Percentiles rank a stretch among this genome's conserved stretches.
Conservation (phyloP, 1,140 invertebrate species). For the Glossosoma conforme region DNA sequence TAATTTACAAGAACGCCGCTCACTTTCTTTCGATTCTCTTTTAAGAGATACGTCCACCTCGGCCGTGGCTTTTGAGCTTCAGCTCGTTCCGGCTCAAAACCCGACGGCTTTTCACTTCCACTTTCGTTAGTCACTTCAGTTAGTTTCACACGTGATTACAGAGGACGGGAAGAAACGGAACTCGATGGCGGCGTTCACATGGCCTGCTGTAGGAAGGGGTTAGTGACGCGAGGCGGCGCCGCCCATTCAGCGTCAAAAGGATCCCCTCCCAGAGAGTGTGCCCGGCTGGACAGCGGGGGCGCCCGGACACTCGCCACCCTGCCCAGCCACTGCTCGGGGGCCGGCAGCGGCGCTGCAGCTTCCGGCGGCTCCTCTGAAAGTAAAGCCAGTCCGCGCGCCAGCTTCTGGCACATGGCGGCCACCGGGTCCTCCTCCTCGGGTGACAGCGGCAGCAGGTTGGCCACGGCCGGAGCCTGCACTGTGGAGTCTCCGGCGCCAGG, state of each 20-base stretch:
- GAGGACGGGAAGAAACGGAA: not conserved
- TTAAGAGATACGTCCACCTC: not conserved
- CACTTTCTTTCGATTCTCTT: not conserved
- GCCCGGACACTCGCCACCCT: conserved; percentile 57
- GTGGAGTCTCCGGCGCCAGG: conserved; percentile 32
- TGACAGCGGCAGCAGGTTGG: conserved; percentile 38
- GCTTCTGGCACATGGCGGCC: conserved; percentile 46
- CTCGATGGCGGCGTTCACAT: conserved; percentile 7
- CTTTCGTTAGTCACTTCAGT: not conserved
- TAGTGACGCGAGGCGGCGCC: conserved; percentile 46
- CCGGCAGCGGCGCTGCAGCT: conserved; percentile 56
- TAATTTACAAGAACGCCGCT: not conserved
- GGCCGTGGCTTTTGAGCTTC: not conserved
- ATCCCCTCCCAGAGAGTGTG: conserved; percentile 52
- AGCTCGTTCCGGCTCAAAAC: not conserved
- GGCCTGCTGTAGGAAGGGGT: conserved; percentile 30
- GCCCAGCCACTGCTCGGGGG: conserved; percentile 74
- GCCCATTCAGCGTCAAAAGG: conserved; percentile 88
- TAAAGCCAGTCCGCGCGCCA: conserved; percentile 43
- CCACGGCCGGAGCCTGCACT: conserved; percentile 38
- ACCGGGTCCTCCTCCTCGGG: conserved; percentile 36
- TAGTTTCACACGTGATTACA: not conserved
- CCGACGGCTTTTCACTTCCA: not conserved
- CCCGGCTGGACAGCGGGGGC: conserved; percentile 55
- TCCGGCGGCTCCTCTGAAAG: conserved; percentile 53